phyloP scores from a whole-genome alignment of 2,113 vertebrate species.

The Xenopus laevis region DNA sequence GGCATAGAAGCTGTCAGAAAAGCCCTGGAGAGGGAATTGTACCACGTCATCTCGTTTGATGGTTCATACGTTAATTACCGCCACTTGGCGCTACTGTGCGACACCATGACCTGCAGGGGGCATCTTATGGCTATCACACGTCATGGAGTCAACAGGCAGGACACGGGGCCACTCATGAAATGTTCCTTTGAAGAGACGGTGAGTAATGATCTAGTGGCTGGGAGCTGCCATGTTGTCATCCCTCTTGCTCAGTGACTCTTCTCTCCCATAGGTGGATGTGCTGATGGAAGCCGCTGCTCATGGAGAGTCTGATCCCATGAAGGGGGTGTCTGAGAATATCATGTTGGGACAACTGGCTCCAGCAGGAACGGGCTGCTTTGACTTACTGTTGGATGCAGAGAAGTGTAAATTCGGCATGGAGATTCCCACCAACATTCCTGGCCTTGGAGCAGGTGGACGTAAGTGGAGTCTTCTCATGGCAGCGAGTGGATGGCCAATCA shows the following conservation, averaged over 20 bases:
- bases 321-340: constrained; percentile 94
- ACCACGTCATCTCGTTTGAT: constrained; percentile 95
- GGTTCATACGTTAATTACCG: constrained; percentile 96
- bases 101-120: constrained; percentile 90
- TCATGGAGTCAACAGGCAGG: constrained; percentile 92
- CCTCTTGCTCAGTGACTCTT: neutral
- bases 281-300: constrained; percentile 91
- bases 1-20: constrained; percentile 91
- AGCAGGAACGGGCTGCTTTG: constrained; percentile 90
- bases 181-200: constrained; percentile 96
- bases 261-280: constrained; percentile 78
- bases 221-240: neutral
- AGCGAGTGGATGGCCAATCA: neutral
- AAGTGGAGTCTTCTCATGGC: constrained; percentile 53
- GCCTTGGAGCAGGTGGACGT: constrained; percentile 86
- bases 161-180: constrained; percentile 91
- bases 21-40: constrained; percentile 88
- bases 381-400: constrained; percentile 86
- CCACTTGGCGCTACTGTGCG: constrained; percentile 89
- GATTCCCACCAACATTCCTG: constrained; percentile 90
- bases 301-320: constrained; percentile 91
- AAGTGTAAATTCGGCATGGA: constrained; percentile 98
- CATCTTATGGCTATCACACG: constrained; percentile 95
- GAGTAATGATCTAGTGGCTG: neutral
- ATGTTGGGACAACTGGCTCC: constrained; percentile 93